These are phyloP conservation scores for Tiliqua scincoides DNA, from an alignment of 2,113 vertebrate species.

Conservation along the genomic window DNA sequence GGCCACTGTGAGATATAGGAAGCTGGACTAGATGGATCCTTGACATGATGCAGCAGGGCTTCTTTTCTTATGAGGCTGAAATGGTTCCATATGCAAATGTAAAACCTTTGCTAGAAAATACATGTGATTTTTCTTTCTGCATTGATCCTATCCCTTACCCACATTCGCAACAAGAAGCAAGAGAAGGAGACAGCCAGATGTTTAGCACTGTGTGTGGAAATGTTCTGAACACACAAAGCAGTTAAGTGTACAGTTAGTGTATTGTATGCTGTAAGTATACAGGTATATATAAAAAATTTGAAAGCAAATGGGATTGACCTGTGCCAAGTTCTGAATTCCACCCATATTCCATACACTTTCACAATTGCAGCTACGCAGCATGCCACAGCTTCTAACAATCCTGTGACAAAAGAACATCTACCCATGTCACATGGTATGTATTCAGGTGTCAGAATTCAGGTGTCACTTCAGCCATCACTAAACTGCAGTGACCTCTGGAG, in stretches of 20 bases:
- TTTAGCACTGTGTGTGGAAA: neutral
- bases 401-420: neutral
- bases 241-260: no score
- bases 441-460: neutral
- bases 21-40: no score
- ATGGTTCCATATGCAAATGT: neutral
- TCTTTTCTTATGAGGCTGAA: neutral
- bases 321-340: neutral
- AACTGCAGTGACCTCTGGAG: neutral
- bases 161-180: neutral
- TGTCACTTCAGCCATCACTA: neutral
- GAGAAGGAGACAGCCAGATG: neutral
- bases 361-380: neutral
- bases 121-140: neutral
- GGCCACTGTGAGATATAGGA: no score
- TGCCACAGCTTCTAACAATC: no score
- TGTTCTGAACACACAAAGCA: neutral
- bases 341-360: neutral
- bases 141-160: neutral
- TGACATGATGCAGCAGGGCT: neutral
- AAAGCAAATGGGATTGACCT: neutral
- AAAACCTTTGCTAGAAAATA: neutral
- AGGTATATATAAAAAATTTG: no score
- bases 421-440: neutral
- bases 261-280: no score